A percentile compares a stretch with the other conserved stretches of the same genome.
These are phyloP conservation scores for Emmelina monodactyla DNA, from an alignment of 2,888 invertebrate genomes.

Conservation along the genomic window DNA sequence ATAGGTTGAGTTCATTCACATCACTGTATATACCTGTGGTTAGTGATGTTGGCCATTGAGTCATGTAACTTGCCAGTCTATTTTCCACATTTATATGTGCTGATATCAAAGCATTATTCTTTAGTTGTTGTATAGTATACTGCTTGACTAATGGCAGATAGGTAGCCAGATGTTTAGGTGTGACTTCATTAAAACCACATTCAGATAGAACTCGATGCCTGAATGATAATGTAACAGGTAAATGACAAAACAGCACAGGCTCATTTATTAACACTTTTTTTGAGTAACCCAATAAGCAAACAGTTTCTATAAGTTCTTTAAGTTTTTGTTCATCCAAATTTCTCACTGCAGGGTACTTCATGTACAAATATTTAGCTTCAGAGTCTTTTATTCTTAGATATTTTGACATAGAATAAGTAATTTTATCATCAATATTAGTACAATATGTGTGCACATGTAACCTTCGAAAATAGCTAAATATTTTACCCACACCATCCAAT, in stretches of 20 bases:
- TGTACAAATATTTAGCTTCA: conserved; percentile 32
- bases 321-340: conserved; percentile 31
- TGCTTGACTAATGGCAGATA: conserved; percentile 38
- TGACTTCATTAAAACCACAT: conserved; percentile 39
- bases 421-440: conserved; percentile 16
- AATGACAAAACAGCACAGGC: conserved; percentile 37
- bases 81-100: conserved; percentile 42
- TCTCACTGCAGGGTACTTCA: conserved; percentile 39
- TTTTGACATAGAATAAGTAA: too few species aligned
- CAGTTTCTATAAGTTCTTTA: conserved; percentile 24
- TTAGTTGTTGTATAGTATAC: conserved; percentile 38
- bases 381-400: conserved; percentile 31
- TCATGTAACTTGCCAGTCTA: conserved; percentile 43
- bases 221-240: conserved; percentile 43
- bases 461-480: too few species aligned
- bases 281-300: conserved; percentile 34
- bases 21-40: conserved; percentile 43
- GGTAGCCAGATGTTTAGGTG: conserved; percentile 24
- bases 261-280: conserved; percentile 28
- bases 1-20: conserved; percentile 31
- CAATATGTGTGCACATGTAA: conserved; percentile 9
- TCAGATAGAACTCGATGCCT: conserved; percentile 43
- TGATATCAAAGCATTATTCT: conserved; percentile 25
- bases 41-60: conserved; percentile 56
- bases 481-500: too few species aligned